Base-by-base conservation (phyloP, 2,888 invertebrate species). In the Pachydiplax longipennis region DNA sequence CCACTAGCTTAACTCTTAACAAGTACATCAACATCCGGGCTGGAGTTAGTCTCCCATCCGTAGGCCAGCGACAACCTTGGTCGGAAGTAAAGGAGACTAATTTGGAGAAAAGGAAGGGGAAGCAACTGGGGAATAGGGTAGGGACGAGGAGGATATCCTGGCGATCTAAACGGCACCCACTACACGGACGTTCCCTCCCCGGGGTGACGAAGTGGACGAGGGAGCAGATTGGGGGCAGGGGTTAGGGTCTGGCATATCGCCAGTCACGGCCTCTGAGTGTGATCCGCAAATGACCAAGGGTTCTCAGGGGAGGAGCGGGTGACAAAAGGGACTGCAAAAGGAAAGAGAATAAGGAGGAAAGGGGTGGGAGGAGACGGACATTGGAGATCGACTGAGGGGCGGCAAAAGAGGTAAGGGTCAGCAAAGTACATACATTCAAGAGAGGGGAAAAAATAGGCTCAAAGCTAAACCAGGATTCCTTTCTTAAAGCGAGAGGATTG, bases 101-200 rank as follows among this genome's bases (percentile, higher is more conserved):
- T 73, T 73, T 73, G 73, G 73, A 73, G 25, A 73, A 25, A 25
- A 73, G 73, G 73, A 44, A 31, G 22, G 83, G 53, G 83, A 53
- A 25, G 22, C 8, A 35, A 83, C 53, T 18, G 31, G 53, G 22
- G 53, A 53, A 53, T 53, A 53, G 53, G 83, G 53, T 22, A 48
- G 53, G 18, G 31, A 58, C 53, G 58, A 58, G 58, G 83, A 37
- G 61, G 87, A 61, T 87, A 61, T 83, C 83, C 58, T 58, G 58
- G 83, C 58, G 65, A 87, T 87, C 87, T 87, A 87, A 87, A 87
- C 58, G 87, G 82, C 82, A 82, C 44, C 81, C 82, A 81, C 40
- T n/a, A 58, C 83, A 83, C 58, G 35, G 48, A 44, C 58, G 58
- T 58, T 35, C 25, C 35, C 37, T 37, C 48, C 37, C 61, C 58